Evolutionary conservation across 2,888 invertebrate genomes (phyloP), one percentile per base, ranked within the genome.

Genomic region (Pristionchus fissidentatus): DNA sequence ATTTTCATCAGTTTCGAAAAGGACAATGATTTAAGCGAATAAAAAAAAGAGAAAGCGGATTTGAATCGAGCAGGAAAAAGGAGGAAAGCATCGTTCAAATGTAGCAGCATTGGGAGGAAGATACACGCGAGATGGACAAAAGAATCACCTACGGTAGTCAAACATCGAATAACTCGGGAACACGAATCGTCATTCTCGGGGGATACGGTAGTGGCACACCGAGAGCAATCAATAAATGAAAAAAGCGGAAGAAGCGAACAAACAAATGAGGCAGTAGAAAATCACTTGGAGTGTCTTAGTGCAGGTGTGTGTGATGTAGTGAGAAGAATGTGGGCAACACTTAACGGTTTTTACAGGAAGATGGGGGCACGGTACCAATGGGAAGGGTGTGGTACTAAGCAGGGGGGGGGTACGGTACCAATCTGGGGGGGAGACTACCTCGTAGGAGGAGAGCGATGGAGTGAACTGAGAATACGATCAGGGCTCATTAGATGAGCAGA

Each of bases 201-300:
- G 26, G 19, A 29, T 22, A 66, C n/a, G 43, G 43, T 41, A 70
- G 41, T 70, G 41, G 70, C 3, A 15, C 10, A 35, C 4, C 2
- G 26, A 70, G 43, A 26, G n/a, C 70, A 70, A n/a, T 70, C 13
- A n/a, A 41, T 41, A 41, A 70, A 41, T 41, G 70, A 38, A 22
- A 43, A 38, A 41, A 70, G 22, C 66, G 22, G 38, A 41, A 70
- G 22, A 66, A 66, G 7, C 41, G 26, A 4, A 43, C 29, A 70
- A 70, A 43, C n/a, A n/a, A 70, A n/a, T 41, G 22, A 22, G n/a
- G n/a, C n/a, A n/a, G n/a, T n/a, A 55, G n/a, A 43, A 70, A 70
- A 26, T 43, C 70, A 38, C n/a, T 70, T 70, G 70, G 70, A 70
- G 41, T 43, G 70, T 70, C n/a, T n/a, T n/a, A n/a, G 62, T 70